Evolutionary conservation across 2,797 vertebrate species (phyloP), one percentile per base, ranked within the genome.

Genomic region (Jordanella pulchra): DNA sequence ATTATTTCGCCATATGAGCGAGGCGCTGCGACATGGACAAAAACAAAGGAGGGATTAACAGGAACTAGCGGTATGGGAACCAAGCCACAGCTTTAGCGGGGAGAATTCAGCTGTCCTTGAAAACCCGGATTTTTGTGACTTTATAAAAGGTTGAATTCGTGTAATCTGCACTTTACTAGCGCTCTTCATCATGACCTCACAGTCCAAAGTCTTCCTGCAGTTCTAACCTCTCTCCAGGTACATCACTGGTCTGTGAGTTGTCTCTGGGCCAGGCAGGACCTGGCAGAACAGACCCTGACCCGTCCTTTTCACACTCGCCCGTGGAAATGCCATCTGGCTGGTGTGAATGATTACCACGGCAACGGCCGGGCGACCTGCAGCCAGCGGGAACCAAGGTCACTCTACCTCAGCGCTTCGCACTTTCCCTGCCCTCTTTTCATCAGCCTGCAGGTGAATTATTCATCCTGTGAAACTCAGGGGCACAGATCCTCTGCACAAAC

Each of bases 301-400:
- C 87, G 93, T 95, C 94, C 93, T 94, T 94, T 94, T 93, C 89
- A 92, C 73, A 86, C 91, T 93, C 92, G 86, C 94, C 93, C 93
- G 93, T 88, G 76, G 93, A 94, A 95, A 94, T 90, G 92, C 95
- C 95, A 95, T 95, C 95, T 95, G 95, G 94, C 93, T 89, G 90
- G 92, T 94, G 94, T 95, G 93, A 95, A 94, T 94, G 93, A 95
- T 95, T 94, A 95, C 93, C 92, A 91, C 91, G 86, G 93, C 93
- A 93, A 91, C 87, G 89, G 89, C 92, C 84, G 83, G 89, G 90
- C 92, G 93, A 95, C 95, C 93, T 86, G 89, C 90, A 92, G 92
- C 91, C 93, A 90, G 92, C 91, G 79, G 91, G 92, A 94, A 92
- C 92, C 94, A 95, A 95, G 95, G 94, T 95, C 94, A 94, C 91